Percentiles rank a stretch among this genome's conserved stretches.
Evolutionary conservation across 2,888 invertebrate species (phyloP).

Genomic region (Tenthredo notha): DNA sequence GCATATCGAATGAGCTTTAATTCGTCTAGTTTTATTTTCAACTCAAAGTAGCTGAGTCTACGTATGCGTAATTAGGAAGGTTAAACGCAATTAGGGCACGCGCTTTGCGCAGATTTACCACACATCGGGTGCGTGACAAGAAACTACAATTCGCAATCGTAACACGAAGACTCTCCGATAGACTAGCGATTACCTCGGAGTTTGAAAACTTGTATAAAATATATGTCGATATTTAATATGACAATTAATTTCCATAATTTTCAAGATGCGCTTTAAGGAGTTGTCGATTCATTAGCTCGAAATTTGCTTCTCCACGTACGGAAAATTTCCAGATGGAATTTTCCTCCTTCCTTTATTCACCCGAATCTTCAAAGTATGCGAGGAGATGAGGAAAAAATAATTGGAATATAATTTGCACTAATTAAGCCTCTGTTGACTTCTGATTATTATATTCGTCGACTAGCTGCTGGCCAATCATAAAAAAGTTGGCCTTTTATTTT

Average conservation of each 20-base stretch:
- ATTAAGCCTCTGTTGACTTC: background rate
- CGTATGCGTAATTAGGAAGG: slow-evolving; percentile 32
- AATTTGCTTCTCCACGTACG: background rate
- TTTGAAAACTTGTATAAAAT: background rate
- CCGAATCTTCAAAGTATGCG: background rate
- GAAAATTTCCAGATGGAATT: background rate
- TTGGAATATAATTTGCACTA: background rate
- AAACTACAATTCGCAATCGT: slow-evolving; percentile 34
- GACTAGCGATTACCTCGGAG: background rate
- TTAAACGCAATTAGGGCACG: slow-evolving; percentile 35
- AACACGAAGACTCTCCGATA: background rate
- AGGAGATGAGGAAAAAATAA: background rate
- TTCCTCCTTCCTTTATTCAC: background rate
- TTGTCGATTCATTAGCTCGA: background rate
- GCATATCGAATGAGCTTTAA: background rate
- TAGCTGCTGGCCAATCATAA: background rate
- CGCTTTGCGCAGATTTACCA: slow-evolving; percentile 38
- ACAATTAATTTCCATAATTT: background rate
- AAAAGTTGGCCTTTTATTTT: slow-evolving; percentile 56
- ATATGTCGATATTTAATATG: background rate
- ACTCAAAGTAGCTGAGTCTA: background rate
- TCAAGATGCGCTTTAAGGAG: background rate
- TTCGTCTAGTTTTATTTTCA: background rate
- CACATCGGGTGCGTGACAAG: slow-evolving; percentile 42
- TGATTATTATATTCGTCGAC: background rate